Percentiles rank a stretch among this genome's conserved stretches.
These are phyloP conservation scores for Falcaria lacertinaria DNA, from an alignment of 2,888 invertebrate genomes.

Conservation along the genomic window DNA sequence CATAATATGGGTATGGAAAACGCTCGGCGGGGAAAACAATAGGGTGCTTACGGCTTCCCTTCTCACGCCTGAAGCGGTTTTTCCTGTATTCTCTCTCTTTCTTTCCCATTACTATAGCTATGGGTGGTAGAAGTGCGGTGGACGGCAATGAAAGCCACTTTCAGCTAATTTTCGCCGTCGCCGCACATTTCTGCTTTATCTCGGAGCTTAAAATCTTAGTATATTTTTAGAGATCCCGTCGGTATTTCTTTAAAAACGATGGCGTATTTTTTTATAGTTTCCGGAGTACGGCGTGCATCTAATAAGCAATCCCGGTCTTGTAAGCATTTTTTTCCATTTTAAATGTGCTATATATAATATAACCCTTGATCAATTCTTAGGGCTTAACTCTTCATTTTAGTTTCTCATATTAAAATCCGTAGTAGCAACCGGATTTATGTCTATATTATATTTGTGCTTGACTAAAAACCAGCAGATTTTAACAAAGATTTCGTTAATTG, in stretches of 20 bases:
- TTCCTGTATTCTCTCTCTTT: conserved; percentile 46
- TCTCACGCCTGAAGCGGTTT: conserved; percentile 66
- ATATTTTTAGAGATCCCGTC: conserved; percentile 27
- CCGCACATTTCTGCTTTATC: conserved; percentile 49
- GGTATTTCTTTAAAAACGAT: neutral
- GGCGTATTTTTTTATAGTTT: too few relatives aligned
- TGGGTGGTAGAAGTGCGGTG: conserved; percentile 39
- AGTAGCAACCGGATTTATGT: too few relatives aligned
- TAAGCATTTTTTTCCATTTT: too few relatives aligned
- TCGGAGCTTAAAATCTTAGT: conserved; percentile 40
- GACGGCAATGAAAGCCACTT: conserved; percentile 61
- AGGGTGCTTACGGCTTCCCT: conserved; percentile 72
- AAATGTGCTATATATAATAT: too few relatives aligned
- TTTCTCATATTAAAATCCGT: too few relatives aligned
- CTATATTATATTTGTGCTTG: too few relatives aligned
- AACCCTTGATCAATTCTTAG: too few relatives aligned
- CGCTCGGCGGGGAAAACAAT: conserved; percentile 69
- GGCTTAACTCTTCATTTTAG: too few relatives aligned
- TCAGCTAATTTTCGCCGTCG: conserved; percentile 71
- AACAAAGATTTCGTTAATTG: too few relatives aligned
- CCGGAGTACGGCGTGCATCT: too few relatives aligned
- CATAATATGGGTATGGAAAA: conserved; percentile 33
- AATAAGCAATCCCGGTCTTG: too few relatives aligned
- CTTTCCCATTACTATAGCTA: conserved; percentile 17
- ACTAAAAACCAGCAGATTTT: too few relatives aligned